Conservation (phyloP, 2,113 vertebrate genomes). For the Melanerpes aurifrons region DNA sequence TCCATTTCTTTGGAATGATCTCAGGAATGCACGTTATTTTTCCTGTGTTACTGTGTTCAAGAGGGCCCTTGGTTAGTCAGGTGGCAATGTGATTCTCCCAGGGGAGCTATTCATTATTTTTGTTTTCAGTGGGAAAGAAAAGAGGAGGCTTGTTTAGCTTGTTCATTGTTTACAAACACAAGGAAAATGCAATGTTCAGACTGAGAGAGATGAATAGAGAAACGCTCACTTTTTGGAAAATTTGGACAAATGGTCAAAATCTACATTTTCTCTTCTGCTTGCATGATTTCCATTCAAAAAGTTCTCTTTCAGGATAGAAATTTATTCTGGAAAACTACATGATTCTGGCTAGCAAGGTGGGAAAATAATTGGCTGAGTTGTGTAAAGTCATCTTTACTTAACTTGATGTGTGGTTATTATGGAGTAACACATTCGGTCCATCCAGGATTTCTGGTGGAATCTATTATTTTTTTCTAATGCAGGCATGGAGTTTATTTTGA, state of each 20-base stretch:
- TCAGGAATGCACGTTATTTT: conserved; percentile 10
- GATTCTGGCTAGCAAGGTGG: neutral
- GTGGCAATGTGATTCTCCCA: conserved; percentile 49
- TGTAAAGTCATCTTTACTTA: neutral
- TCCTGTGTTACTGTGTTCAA: conserved; percentile 40
- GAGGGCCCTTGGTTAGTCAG: conserved; percentile 41
- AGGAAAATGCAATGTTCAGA: neutral
- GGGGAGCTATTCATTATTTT: conserved; percentile 1
- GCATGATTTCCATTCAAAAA: neutral
- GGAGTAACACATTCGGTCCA: neutral
- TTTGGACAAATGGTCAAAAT: neutral
- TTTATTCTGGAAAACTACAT: neutral
- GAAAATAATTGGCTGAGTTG: neutral
- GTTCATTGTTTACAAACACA: neutral
- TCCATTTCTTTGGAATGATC: conserved; percentile 16
- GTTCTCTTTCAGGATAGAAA: neutral
- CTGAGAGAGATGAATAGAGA: neutral
- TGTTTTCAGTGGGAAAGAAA: neutral
- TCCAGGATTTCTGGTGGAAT: neutral
- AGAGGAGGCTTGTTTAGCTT: neutral
- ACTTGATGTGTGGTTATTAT: neutral
- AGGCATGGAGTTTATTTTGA: conserved; percentile 14
- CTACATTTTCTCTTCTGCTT: neutral
- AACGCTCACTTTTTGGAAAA: neutral
- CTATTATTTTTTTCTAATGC: neutral